phyloP scores from a whole-genome alignment of 2,113 vertebrate genomes.

The Turdus rufiventris region DNA sequence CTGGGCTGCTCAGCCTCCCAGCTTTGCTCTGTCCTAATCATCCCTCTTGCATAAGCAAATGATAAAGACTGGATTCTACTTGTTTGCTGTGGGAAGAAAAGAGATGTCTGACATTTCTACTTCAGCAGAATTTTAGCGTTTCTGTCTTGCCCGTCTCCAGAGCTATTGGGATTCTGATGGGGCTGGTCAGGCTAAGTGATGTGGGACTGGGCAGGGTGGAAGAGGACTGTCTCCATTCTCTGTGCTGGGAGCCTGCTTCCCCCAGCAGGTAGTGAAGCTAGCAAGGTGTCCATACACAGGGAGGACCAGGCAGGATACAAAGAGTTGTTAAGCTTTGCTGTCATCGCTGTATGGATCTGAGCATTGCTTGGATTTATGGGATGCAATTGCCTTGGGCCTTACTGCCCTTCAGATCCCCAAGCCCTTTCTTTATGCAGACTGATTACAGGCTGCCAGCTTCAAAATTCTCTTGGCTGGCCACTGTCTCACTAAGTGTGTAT shows the following conservation, averaged over 20 bases:
- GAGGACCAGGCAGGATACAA: not conserved
- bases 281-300: not conserved
- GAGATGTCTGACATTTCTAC: not conserved
- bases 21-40: not conserved
- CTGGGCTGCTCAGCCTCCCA: not conserved
- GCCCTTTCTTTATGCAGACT: not conserved
- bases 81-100: not conserved
- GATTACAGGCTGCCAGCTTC: not conserved
- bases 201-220: not conserved
- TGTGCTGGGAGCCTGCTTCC: not conserved
- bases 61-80: not conserved
- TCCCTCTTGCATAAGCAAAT: not conserved
- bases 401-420: not conserved
- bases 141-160: not conserved
- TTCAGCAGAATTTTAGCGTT: not conserved
- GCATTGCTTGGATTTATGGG: not conserved
- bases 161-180: not conserved
- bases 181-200: not conserved
- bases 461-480: not conserved
- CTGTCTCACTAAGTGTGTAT: not conserved
- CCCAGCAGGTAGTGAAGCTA: not conserved
- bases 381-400: not conserved
- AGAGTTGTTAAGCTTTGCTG: not conserved
- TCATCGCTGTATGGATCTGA: not conserved
- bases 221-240: rapidly evolving